Evolutionary conservation across 37 sponge, comb jelly and placozoan species (phyloP).

Genomic region (Chondrilla cf. caribensis): DNA sequence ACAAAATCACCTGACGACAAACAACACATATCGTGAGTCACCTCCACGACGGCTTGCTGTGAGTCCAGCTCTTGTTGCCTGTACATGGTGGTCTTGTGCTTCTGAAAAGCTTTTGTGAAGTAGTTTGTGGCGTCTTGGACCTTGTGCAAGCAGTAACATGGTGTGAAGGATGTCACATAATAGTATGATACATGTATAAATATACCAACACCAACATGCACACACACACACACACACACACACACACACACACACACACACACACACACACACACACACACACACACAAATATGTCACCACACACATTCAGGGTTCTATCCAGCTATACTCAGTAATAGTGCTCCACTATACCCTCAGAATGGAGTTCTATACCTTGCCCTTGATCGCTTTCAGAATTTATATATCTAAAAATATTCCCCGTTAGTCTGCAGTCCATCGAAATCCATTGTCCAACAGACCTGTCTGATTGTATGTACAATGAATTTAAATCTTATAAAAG

Average conservation of each 20-base stretch:
- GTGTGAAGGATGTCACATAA: background rate
- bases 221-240: constrained; percentile 27
- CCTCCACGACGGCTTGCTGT: background rate
- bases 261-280: background rate
- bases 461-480: too few species aligned
- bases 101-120: constrained; percentile 29
- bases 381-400: too few species aligned
- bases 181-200: background rate
- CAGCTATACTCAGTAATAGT: too few species aligned
- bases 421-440: too few species aligned
- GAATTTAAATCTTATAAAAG: too few species aligned
- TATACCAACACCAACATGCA: background rate
- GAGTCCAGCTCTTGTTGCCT: background rate
- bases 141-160: constrained; percentile 6
- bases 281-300: too few species aligned
- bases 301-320: too few species aligned
- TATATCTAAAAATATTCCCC: too few species aligned
- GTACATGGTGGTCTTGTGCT: constrained; percentile 5
- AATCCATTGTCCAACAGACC: too few species aligned
- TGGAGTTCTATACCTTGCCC: too few species aligned
- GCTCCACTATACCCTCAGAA: too few species aligned
- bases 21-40: background rate
- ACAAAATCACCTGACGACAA: too few species aligned
- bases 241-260: background rate
- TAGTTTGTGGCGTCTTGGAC: constrained; percentile 70